These are phyloP conservation scores for Polyergus mexicanus DNA, from an alignment of 1,140 invertebrate genomes.

Conservation along the genomic window DNA sequence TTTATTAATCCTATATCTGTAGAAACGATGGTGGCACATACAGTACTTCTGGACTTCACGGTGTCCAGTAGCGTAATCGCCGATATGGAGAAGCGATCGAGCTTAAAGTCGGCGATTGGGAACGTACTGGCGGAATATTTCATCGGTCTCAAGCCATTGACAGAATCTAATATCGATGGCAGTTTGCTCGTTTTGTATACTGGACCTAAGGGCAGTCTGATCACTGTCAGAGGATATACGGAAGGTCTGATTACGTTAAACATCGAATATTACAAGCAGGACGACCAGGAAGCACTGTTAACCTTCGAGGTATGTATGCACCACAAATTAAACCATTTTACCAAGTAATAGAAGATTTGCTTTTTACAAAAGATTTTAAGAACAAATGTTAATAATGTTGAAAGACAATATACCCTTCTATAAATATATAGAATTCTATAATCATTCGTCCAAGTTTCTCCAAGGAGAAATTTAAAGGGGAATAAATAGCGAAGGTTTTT, in stretches of 20 bases:
- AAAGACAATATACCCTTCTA: background rate
- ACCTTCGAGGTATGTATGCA: conserved; percentile 90
- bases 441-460: background rate
- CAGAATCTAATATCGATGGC: conserved; percentile 89
- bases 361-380: background rate
- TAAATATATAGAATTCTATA: background rate
- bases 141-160: conserved; percentile 89
- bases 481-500: conserved; percentile 13
- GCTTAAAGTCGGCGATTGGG: conserved; percentile 89
- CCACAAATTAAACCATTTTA: background rate
- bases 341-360: conserved; percentile 1
- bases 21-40: conserved; percentile 91
- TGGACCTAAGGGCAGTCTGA: conserved; percentile 89
- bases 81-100: conserved; percentile 89
- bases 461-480: background rate
- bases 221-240: conserved; percentile 91
- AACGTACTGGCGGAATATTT: conserved; percentile 90
- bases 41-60: conserved; percentile 93
- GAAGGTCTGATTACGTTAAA: conserved; percentile 92
- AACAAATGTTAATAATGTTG: background rate
- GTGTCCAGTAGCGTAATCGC: conserved; percentile 89
- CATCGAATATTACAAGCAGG: conserved; percentile 93
- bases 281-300: conserved; percentile 90
- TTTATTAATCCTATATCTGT: conserved; percentile 5
- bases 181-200: conserved; percentile 90